A percentile compares a stretch with the other conserved stretches of the same genome.
Conservation (phyloP, 2,888 invertebrate genomes). For the Eueremaeus valkanovi region DNA sequence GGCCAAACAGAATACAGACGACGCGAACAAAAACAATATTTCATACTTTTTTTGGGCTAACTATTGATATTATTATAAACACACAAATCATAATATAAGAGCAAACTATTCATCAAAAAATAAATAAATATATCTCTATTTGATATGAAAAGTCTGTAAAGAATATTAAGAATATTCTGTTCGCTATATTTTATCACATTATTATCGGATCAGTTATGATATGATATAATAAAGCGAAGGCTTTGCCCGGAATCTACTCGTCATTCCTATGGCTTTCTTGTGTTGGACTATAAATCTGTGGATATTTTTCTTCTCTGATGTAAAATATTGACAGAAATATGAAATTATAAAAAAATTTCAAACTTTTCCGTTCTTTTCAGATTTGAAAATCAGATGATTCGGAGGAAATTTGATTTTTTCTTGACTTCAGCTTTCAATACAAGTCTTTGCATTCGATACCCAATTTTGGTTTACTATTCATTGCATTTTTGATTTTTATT, state of each 20-base stretch:
- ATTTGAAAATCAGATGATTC: background rate
- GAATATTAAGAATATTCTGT: background rate
- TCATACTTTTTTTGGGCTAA: background rate
- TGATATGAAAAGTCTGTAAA: background rate
- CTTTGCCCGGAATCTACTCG: slow-evolving; percentile 15
- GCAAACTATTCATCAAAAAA: background rate
- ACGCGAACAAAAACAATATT: slow-evolving; percentile 24
- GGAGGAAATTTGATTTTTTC: slow-evolving; percentile 26
- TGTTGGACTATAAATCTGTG: too few relatives aligned
- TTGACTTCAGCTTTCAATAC: background rate
- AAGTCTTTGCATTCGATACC: background rate
- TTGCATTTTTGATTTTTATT: background rate
- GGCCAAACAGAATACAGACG: background rate
- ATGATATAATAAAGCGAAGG: background rate
- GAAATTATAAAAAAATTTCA: background rate
- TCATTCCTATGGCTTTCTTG: too few relatives aligned
- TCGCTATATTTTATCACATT: slow-evolving; percentile 16
- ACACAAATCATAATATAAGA: background rate
- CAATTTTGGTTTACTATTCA: background rate
- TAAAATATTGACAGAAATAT: too few relatives aligned
- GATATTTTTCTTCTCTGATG: too few relatives aligned
- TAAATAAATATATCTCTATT: background rate
- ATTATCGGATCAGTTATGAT: background rate
- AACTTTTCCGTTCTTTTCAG: background rate
- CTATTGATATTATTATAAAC: background rate